Base-by-base conservation (phyloP, 2,797 vertebrate genomes). In the Esox masquinongy region DNA sequence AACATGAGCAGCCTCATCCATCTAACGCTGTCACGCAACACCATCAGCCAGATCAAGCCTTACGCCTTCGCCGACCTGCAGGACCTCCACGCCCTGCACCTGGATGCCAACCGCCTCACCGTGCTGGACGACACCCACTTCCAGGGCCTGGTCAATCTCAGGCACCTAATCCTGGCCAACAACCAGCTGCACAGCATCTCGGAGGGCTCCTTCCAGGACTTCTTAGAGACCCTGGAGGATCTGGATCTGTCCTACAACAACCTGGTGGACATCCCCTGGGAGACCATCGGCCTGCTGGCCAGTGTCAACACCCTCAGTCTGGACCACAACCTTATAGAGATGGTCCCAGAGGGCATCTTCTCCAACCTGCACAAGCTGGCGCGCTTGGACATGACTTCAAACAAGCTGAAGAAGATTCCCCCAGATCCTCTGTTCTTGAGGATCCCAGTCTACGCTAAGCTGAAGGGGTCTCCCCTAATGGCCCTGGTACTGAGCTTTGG, bases 81-180 rank as follows among this genome's bases (percentile, higher is more conserved):
- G 36, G 95, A 96, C 71, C 94, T 97, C 12, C 96, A 96, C 0
- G 96, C 96, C 0, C 90, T 97, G 76, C 96, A 97, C 83, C 88
- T 97, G 74, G 96, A 97, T 29, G 94, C 93, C 80, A 97, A 97
- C 91, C 93, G 96, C 34, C 93, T 97, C 78, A 96, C 96, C 51
- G 78, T 79, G 3, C 88, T 97, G 82, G 94, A 94, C 1, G 94
- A 95, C 84, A 93, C 95, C 0, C 96, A 97, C 90, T 93, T 97
- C 79, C 95, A 95, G 34, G 96, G 96, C 16, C 91, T 97, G 88
- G 92, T 96, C 67, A 97, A 96, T 87, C 87, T 94, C 84, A 94
- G 98, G 79, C 97, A 99, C 86, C 94, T 99, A 82, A 99, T 99
- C 75, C 93, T 99, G 74, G 97, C 97, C 92, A 99, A 98, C 92